phyloP scores from a whole-genome alignment of 1,140 invertebrate species.

The Cheumatopsyche charites region DNA sequence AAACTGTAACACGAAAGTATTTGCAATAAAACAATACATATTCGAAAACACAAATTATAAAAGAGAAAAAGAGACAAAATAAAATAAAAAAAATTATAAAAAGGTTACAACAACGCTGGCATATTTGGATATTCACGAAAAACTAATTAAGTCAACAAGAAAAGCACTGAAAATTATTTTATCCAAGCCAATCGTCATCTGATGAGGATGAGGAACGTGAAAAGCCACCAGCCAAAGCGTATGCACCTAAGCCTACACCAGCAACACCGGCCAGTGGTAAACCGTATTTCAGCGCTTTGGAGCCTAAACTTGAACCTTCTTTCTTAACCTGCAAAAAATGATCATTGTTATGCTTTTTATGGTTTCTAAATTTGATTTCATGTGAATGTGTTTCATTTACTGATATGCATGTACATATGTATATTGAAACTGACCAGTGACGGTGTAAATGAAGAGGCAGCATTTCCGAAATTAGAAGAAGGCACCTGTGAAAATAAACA shows the following conservation, averaged over 20 bases:
- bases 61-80: too few species aligned
- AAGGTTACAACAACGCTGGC: too few species aligned
- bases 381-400: not conserved
- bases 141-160: too few species aligned
- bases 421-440: constrained; percentile 8
- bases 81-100: too few species aligned
- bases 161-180: too few species aligned
- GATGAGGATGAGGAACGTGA: constrained; percentile 33
- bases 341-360: too few species aligned
- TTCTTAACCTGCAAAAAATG: constrained; percentile 34
- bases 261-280: constrained; percentile 34
- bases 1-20: too few species aligned
- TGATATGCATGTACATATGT: constrained; percentile 7
- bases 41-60: too few species aligned
- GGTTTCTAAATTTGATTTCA: not conserved
- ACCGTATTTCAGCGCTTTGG: constrained; percentile 44
- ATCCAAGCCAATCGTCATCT: constrained; percentile 40
- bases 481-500: constrained; percentile 20
- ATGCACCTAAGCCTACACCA: constrained; percentile 42
- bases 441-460: not conserved
- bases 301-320: constrained; percentile 29
- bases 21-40: too few species aligned
- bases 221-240: constrained; percentile 45
- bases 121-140: too few species aligned
- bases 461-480: not conserved